phyloP scores from a whole-genome alignment of 2,113 vertebrate genomes.

The Bos indicus region DNA sequence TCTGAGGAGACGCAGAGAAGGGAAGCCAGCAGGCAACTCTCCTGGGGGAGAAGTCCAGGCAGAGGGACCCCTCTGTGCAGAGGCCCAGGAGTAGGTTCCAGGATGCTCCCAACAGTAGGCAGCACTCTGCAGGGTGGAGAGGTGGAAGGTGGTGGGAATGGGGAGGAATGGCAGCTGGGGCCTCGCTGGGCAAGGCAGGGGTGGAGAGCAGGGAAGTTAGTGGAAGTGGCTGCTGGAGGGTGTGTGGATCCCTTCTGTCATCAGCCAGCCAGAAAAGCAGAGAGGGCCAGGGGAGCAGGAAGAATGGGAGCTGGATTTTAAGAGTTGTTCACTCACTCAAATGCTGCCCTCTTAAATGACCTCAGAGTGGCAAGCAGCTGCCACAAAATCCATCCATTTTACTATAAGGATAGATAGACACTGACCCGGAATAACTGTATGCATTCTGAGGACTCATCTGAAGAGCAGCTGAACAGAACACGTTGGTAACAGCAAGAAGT shows the following conservation, averaged over 20 bases:
- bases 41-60: neutral
- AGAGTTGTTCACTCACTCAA: neutral
- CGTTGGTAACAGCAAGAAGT: neutral
- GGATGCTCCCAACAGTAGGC: neutral
- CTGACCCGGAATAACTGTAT: neutral
- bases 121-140: neutral
- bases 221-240: neutral
- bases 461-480: neutral
- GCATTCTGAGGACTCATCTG: neutral
- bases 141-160: neutral
- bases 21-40: neutral
- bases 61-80: neutral
- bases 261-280: neutral
- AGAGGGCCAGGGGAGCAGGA: neutral
- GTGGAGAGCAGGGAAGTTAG: neutral
- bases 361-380: neutral
- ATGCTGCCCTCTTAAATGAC: neutral
- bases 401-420: neutral
- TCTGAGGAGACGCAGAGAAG: neutral
- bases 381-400: neutral
- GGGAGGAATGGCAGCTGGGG: neutral
- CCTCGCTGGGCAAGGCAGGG: neutral
- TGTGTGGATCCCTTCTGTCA: fast-evolving
- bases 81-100: fast-evolving
- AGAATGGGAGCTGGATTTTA: neutral